Evolutionary conservation across 2,888 invertebrate genomes (phyloP).

Genomic region (Hirtodrosophila histrioides): DNA sequence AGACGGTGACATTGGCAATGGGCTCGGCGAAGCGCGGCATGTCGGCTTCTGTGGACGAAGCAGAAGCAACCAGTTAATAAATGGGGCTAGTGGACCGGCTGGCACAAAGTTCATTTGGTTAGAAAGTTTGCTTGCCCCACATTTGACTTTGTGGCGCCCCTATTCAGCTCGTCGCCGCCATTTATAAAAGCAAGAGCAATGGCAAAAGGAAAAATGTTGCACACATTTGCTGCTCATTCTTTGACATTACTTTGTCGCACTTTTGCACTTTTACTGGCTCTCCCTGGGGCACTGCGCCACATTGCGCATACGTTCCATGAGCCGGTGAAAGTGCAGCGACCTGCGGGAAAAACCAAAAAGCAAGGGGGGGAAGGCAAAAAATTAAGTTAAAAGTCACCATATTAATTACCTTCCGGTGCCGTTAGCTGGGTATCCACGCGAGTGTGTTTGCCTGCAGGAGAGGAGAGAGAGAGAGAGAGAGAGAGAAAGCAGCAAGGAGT

Average conservation of each 20-base stretch:
- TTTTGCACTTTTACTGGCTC: conserved; percentile 23
- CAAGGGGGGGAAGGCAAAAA: conserved; percentile 10
- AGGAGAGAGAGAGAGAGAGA: no score
- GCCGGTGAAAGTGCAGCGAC: conserved; percentile 39
- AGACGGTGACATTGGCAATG: conserved; percentile 95
- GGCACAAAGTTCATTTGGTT: conserved; percentile 36
- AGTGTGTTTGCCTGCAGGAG: conserved; percentile 82
- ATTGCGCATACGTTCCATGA: conserved; percentile 54
- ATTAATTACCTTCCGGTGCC: conserved; percentile 82
- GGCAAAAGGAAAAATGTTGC: conserved; percentile 14
- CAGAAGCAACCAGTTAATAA: conserved; percentile 22
- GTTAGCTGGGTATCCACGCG: conserved; percentile 82
- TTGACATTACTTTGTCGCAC: conserved; percentile 42
- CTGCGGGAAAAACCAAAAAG: conserved; percentile 10
- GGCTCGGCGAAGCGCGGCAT: conserved; percentile 94
- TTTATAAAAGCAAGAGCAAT: conserved; percentile 20
- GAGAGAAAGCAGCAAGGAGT: conserved; percentile 34
- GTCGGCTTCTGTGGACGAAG: conserved; percentile 72
- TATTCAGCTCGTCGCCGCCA: conserved; percentile 13
- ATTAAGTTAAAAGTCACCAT: conserved; percentile 40
- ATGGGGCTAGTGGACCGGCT: not conserved
- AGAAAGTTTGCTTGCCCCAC: conserved; percentile 36
- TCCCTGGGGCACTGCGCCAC: conserved; percentile 46
- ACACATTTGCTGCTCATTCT: conserved; percentile 29
- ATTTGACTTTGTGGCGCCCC: conserved; percentile 33